Evolutionary conservation across 2,113 vertebrate species (phyloP).

Genomic region (Aspidoscelis tigris): DNA sequence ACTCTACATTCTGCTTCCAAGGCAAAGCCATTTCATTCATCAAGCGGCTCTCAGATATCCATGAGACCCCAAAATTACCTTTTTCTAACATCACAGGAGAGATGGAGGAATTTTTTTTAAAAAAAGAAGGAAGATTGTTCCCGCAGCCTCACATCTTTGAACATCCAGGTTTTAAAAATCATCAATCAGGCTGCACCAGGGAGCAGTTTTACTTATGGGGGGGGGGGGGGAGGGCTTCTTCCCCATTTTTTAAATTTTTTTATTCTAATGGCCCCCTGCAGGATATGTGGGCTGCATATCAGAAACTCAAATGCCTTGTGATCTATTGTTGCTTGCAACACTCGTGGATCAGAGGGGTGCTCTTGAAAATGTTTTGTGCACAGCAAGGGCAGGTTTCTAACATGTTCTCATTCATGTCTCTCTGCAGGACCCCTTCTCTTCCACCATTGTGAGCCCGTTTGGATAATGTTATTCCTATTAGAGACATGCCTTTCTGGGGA

Average conservation of each 20-base stretch:
- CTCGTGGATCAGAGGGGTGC: constrained; percentile 1
- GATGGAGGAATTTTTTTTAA: background rate
- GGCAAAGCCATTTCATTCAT: background rate
- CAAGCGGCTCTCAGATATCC: background rate
- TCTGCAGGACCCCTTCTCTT: constrained; percentile 7
- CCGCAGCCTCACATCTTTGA: constrained; percentile 4
- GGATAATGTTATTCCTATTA: background rate
- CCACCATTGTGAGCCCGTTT: constrained; percentile 7
- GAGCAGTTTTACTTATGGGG: background rate
- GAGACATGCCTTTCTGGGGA: background rate
- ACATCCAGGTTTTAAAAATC: background rate
- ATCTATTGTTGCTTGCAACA: background rate
- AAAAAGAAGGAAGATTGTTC: background rate
- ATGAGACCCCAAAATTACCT: background rate
- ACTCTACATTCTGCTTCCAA: background rate
- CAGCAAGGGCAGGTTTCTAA: background rate
- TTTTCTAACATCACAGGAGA: background rate
- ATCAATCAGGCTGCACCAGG: too few species aligned
- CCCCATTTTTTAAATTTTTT: background rate
- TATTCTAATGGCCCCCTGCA: background rate
- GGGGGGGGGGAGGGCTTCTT: background rate
- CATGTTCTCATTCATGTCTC: background rate
- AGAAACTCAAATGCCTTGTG: background rate
- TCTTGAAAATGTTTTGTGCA: constrained; percentile 9
- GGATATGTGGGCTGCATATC: background rate